These are phyloP conservation scores for Macrobrachium rosenbergii DNA, from an alignment of 1,140 invertebrate genomes.

Conservation along the genomic window DNA sequence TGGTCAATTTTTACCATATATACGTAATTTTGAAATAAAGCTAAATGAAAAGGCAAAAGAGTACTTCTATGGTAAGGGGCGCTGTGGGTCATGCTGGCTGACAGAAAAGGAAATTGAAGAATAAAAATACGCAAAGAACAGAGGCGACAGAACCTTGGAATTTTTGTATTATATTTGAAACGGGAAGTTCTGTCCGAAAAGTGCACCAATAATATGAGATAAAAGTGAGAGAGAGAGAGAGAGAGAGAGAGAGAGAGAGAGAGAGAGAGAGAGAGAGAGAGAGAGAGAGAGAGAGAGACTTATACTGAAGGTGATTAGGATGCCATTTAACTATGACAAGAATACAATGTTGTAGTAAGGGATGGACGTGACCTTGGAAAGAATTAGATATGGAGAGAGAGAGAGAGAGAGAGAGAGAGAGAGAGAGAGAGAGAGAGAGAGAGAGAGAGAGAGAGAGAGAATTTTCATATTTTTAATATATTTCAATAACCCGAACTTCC, in stretches of 20 bases:
- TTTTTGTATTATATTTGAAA: background rate
- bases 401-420: constrained; percentile 16
- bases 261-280: constrained; percentile 1
- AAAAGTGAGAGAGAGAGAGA: too few relatives aligned
- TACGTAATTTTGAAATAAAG: background rate
- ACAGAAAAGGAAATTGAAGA: background rate
- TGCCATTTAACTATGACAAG: too few relatives aligned
- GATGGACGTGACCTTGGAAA: too few relatives aligned
- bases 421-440: background rate
- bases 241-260: constrained; percentile 19
- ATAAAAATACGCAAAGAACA: constrained; percentile 1
- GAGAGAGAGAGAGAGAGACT: background rate
- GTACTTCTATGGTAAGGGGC: background rate
- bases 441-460: too few relatives aligned
- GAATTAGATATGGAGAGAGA: background rate
- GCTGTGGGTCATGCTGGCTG: background rate
- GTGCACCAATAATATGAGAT: background rate
- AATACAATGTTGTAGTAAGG: too few relatives aligned
- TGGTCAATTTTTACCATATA: background rate
- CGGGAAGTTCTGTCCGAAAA: background rate
- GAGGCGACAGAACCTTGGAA: background rate
- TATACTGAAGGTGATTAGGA: background rate
- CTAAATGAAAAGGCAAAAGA: background rate
- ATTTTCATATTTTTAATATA: too few relatives aligned
- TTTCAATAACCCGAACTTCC: too few relatives aligned